Evolutionary conservation across 1,140 invertebrate genomes (phyloP), one percentile per base, ranked within the genome.

Genomic region (Telenomus remus): DNA sequence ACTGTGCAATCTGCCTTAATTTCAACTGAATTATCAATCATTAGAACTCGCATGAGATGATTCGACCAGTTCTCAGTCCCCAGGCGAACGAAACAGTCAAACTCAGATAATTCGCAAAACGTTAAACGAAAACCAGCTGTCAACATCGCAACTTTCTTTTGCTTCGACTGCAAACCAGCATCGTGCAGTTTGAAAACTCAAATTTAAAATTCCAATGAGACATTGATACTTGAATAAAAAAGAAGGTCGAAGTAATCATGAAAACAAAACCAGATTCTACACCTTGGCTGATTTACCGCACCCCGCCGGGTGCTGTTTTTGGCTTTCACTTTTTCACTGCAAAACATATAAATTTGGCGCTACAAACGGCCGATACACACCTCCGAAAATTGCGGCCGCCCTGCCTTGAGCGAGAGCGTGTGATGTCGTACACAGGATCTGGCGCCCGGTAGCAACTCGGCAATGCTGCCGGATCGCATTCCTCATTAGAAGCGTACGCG

Each of bases 401-500:
- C 43, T 12, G 37, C 37, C 37, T 10, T 39, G 9, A 44, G 43
- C 13, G n/a, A 44, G 13, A 12, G 3, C 43, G 43, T 13, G 43
- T 44, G 35, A 42, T 54, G 51, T 54, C 12, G 0, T 15, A 42
- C 51, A 54, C 51, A 10, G 4, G 4, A 15, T 54, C 12, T 19
- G 35, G 11, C 54, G 11, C 19, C 35, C 49, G 39, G 65, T 47
- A 59, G 56, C 59, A 46, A 42, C 39, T 34, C 43, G 44, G 49
- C 42, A 64, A 64, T 54, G 19, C 48, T 57, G 59, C 59, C 27
- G 48, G 42, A 44, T 59, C 5, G 60, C 69, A 72, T 72, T 72
- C 60, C 69, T 53, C 59, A 72, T 64, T 64, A 72, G 64, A 72
- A 59, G 39, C 57, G 13, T 14, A 42, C 19, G 54, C 60, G 47